Percentiles rank a stretch among this genome's conserved stretches.
These are phyloP conservation scores for Eupeodes corollae DNA, from an alignment of 1,140 invertebrate genomes.

Conservation along the genomic window DNA sequence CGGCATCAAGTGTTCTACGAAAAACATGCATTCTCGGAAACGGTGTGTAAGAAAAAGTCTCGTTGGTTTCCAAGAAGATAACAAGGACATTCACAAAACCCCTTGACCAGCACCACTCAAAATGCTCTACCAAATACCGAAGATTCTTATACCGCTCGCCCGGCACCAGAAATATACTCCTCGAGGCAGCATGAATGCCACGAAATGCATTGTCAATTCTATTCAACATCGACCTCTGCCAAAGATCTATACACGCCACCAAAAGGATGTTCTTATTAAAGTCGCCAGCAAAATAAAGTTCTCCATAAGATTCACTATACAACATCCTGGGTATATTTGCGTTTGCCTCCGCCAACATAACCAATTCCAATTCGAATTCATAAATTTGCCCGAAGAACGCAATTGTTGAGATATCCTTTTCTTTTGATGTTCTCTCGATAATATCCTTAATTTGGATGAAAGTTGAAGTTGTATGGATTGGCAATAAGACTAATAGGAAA, in stretches of 20 bases:
- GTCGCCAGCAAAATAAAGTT: background rate
- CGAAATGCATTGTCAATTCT: conserved; percentile 3
- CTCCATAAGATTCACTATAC: background rate
- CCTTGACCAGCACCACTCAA: conserved; percentile 9
- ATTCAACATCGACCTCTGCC: conserved; percentile 3
- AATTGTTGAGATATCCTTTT: no score
- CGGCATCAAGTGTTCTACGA: background rate
- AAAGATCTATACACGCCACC: conserved; percentile 2
- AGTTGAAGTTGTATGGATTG: no score
- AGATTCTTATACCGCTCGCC: background rate
- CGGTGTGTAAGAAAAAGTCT: conserved; percentile 3
- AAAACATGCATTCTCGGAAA: background rate
- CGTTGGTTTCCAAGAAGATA: background rate
- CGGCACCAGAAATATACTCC: conserved; percentile 5
- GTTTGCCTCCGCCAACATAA: no score
- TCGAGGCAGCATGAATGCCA: conserved; percentile 2
- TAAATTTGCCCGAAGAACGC: no score
- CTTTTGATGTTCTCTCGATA: no score
- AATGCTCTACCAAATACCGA: conserved; percentile 2
- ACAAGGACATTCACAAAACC: conserved; percentile 6
- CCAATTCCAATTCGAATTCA: no score
- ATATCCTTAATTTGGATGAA: no score
- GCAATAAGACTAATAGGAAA: no score
- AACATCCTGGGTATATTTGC: conserved; percentile 2
- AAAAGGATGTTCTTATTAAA: conserved; percentile 5